Base-by-base conservation (phyloP, 2,888 invertebrate species). In the Amphipoea lucens region DNA sequence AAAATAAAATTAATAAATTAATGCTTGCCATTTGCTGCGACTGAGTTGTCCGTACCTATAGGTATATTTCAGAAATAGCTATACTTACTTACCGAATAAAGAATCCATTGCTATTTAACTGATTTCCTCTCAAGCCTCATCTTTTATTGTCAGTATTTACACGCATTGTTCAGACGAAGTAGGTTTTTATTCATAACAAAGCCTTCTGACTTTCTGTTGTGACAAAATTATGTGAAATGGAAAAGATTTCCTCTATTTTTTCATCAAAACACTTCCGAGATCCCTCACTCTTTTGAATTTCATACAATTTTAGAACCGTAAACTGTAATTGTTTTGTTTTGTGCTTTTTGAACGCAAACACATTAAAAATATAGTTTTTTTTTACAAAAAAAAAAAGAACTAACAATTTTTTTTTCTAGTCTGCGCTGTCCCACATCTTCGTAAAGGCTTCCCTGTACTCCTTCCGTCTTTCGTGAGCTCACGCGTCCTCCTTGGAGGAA, bases 211-310 rank as follows among this genome's bases (percentile, higher is more conserved):
- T 85, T 88, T 84, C 77, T 88, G 76, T 62, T 85, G 81, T 89
- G 88, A 89, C 79, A 86, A 83, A 88, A 89, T 89, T 85, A 88
- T 82, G 70, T 83, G 84, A 87, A 87, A 85, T 74, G 82, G 72
- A 85, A 90, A 83, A 88, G 45, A 78, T 81, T 82, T 79, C 65
- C 66, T 14, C 77, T 85, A 70, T 70, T 79, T 85, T 89, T 76
- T 74, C 74, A 84, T 82, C 81, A 83, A 82, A 87, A 81, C 71
- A 73, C 85, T 84, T 83, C 48, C 66, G 70, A 72, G 75, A 11
- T 29, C 51, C 29, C 66, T 42, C 48, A 78, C 66, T 81, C 73
- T 80, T 79, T 83, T 82, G 74, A 78, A 72, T 69, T 78, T 78
- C 29, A 42, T 62, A 51, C 23, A 73, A 69, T 74, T 57, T 74